Conservation (phyloP, 2,113 vertebrate genomes). For the Dicrurus megarhynchus region DNA sequence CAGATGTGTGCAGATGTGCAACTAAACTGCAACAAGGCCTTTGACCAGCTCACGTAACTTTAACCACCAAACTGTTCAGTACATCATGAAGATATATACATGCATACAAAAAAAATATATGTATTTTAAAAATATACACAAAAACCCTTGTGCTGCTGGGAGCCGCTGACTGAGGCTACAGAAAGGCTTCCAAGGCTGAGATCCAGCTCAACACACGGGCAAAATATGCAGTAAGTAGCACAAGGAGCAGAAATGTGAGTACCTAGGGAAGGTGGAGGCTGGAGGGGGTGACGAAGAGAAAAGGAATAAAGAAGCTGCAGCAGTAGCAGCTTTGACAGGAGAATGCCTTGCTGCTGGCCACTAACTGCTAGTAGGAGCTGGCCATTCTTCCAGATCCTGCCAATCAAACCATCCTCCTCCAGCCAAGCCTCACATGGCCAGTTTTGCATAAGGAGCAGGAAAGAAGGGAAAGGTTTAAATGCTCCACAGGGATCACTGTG, state of each 20-base stretch:
- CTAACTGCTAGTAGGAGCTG: not conserved
- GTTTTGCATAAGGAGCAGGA: not conserved
- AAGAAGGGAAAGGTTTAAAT: not conserved
- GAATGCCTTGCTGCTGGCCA: not conserved
- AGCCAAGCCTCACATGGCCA: not conserved
- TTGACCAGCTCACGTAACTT: not conserved
- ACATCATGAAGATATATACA: not conserved
- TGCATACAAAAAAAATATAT: fast-evolving
- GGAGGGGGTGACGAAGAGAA: not conserved
- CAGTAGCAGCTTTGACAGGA: not conserved
- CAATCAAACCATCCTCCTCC: not conserved
- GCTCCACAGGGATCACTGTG: not conserved
- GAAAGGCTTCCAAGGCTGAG: not conserved
- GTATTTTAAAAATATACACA: not conserved
- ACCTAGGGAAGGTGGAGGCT: not conserved
- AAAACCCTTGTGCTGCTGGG: not conserved
- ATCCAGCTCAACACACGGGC: not conserved
- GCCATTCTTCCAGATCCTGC: not conserved
- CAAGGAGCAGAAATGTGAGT: not conserved
- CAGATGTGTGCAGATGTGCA: not conserved
- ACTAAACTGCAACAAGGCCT: not conserved
- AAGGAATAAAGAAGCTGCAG: not conserved
- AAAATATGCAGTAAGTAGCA: not conserved
- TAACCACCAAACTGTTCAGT: not conserved
- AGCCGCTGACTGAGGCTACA: not conserved